Evolutionary conservation across 1,140 invertebrate species (phyloP).

Genomic region (Drosophila paulistorum): DNA sequence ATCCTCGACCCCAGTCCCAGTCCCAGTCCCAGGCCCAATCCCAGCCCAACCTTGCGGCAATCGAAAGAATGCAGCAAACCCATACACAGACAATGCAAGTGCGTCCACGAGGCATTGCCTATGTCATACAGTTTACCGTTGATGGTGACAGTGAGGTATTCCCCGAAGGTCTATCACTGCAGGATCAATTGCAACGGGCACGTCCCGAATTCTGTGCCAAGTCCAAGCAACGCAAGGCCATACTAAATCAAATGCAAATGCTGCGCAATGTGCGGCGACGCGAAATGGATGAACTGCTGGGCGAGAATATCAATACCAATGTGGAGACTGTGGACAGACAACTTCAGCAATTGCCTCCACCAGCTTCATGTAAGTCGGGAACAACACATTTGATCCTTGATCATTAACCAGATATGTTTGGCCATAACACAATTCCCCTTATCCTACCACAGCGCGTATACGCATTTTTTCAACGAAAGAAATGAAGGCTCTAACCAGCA

Average conservation of each 20-base stretch:
- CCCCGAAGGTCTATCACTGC: conserved; percentile 41
- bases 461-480: conserved; percentile 69
- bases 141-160: conserved; percentile 25
- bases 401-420: too few species aligned
- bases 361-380: conserved; percentile 54
- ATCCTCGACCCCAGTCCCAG: neutral
- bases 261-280: conserved; percentile 60
- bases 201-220: conserved; percentile 70
- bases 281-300: conserved; percentile 67
- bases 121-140: conserved; percentile 53
- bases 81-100: conserved; percentile 42
- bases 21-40: too few species aligned
- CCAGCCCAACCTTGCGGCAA: neutral
- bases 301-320: conserved; percentile 46
- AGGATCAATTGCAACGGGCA: conserved; percentile 68
- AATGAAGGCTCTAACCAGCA: conserved; percentile 78
- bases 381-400: too few species aligned
- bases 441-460: conserved; percentile 49
- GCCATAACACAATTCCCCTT: neutral
- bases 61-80: neutral
- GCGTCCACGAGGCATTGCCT: conserved; percentile 52
- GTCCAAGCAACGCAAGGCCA: conserved; percentile 74
- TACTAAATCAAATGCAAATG: conserved; percentile 75
- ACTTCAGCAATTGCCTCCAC: conserved; percentile 63
- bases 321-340: conserved; percentile 59